Percentiles rank a stretch among this genome's conserved stretches.
These are phyloP conservation scores for Xiphophorus birchmanni DNA, from an alignment of 2,797 vertebrate genomes.

Conservation along the genomic window DNA sequence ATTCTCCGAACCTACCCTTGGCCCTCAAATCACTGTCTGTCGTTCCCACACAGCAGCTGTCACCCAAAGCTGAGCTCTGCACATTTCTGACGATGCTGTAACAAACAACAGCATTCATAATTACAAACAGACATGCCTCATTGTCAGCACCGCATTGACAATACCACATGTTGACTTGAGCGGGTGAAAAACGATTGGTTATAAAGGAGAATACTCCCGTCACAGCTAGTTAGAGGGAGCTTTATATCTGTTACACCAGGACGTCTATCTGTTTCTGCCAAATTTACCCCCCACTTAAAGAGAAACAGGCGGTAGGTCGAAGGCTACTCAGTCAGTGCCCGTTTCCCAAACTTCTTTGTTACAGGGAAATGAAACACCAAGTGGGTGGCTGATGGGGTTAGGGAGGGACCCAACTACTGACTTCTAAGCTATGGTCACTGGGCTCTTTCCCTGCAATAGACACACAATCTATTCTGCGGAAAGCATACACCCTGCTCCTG, in stretches of 20 bases:
- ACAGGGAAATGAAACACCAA: constrained; percentile 71
- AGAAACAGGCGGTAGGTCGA: constrained; percentile 58
- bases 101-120: constrained; percentile 71
- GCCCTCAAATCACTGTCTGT: constrained; percentile 57
- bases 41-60: constrained; percentile 62
- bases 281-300: constrained; percentile 44
- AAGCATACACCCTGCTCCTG: constrained; percentile 65
- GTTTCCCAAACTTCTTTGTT: constrained; percentile 74
- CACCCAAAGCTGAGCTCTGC: constrained; percentile 79
- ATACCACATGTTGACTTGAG: constrained; percentile 57
- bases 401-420: constrained; percentile 65
- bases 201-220: constrained; percentile 51
- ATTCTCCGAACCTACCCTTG: constrained; percentile 61
- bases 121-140: constrained; percentile 73
- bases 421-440: constrained; percentile 74
- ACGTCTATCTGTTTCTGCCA: constrained; percentile 70
- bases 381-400: constrained; percentile 43
- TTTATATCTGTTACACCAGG: constrained; percentile 43
- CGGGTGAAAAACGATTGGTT: constrained; percentile 45
- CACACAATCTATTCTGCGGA: constrained; percentile 47
- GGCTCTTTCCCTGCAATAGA: constrained; percentile 46
- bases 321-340: constrained; percentile 69
- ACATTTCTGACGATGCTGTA: constrained; percentile 69
- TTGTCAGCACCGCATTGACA: constrained; percentile 64
- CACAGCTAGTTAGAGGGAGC: constrained; percentile 40